Percentiles rank a stretch among this genome's conserved stretches.
phyloP scores from a whole-genome alignment of 1,140 invertebrate species.

The Parasteatoda tepidariorum region DNA sequence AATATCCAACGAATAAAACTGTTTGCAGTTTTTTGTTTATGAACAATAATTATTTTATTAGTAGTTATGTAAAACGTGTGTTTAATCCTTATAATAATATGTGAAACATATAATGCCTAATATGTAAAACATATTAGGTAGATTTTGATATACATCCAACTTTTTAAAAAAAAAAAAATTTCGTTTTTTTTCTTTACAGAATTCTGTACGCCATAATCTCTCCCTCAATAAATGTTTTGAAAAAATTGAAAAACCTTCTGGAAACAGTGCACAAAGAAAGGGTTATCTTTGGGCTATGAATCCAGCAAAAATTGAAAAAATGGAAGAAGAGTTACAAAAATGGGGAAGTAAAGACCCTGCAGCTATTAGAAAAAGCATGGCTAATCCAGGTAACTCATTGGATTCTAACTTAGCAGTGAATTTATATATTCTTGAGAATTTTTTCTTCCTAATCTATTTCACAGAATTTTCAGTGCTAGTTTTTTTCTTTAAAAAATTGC shows the following conservation, averaged over 20 bases:
- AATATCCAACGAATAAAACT: no score
- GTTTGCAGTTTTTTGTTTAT: no score
- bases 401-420: neutral
- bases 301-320: conserved; percentile 91
- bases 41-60: no score
- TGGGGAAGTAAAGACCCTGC: conserved; percentile 93
- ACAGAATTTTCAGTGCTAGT: no score
- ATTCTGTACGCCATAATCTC: conserved; percentile 94
- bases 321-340: conserved; percentile 97
- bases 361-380: conserved; percentile 73
- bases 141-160: no score
- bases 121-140: no score
- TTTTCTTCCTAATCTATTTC: no score
- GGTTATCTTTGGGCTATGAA: conserved; percentile 97
- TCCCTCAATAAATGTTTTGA: conserved; percentile 98
- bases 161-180: no score
- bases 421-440: neutral
- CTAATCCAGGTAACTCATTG: conserved; percentile 74
- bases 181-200: conserved; percentile 69
- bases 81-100: no score
- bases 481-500: no score
- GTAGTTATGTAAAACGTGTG: no score
- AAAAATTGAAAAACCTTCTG: conserved; percentile 89
- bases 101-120: no score
- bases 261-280: conserved; percentile 70